These are phyloP conservation scores for Hippolais icterina DNA, from an alignment of 2,113 vertebrate species.

Conservation along the genomic window DNA sequence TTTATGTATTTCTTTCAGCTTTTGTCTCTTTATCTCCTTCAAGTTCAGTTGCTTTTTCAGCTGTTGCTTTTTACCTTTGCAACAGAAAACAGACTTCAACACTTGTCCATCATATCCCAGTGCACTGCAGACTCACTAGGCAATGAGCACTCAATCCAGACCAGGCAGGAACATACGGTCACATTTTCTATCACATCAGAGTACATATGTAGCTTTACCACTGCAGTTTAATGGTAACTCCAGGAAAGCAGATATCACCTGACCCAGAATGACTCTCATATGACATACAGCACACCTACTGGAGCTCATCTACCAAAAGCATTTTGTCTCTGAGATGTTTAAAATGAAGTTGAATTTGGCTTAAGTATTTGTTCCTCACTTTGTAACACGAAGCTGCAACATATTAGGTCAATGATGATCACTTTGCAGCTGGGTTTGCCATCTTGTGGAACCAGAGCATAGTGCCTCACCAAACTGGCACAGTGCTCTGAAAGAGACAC, in stretches of 20 bases:
- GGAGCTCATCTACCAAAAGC: background rate
- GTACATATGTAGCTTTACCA: background rate
- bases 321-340: background rate
- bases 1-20: constrained; percentile 17
- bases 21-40: background rate
- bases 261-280: background rate
- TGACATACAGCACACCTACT: background rate
- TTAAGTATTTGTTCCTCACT: background rate
- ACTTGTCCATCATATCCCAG: background rate
- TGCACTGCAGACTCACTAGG: background rate
- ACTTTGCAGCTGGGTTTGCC: background rate
- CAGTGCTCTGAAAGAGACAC: background rate
- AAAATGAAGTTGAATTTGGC: background rate
- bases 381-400: background rate
- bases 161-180: background rate
- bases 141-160: background rate
- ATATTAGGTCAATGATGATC: background rate
- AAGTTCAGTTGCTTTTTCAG: constrained; percentile 35
- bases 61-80: background rate
- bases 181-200: background rate
- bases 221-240: background rate
- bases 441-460: background rate
- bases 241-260: background rate
- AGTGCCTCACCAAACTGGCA: background rate
- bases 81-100: background rate